A percentile compares a stretch with the other conserved stretches of the same genome.
Conservation (phyloP, 2,888 invertebrate species). For the Sisyra terminalis region DNA sequence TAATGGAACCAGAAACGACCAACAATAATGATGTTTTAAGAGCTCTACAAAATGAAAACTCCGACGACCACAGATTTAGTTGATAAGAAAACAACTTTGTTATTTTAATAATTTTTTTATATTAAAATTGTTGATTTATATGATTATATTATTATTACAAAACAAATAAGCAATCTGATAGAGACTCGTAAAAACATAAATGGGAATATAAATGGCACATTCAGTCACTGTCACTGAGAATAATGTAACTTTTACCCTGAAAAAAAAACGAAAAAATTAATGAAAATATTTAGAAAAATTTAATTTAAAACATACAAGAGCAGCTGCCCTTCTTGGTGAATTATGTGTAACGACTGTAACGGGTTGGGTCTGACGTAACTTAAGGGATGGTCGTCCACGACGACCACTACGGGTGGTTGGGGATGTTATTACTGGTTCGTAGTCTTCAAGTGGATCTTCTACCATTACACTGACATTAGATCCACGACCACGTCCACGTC, state of each 20-base stretch:
- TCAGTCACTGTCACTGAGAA: conserved; percentile 3
- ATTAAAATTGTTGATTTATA: no score
- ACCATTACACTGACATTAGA: conserved; percentile 12
- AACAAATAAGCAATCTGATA: not conserved
- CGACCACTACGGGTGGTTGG: conserved; percentile 9
- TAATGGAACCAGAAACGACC: conserved; percentile 15
- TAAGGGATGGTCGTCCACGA: conserved; percentile 15
- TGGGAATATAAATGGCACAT: not conserved
- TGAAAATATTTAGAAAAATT: no score
- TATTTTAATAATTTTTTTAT: not conserved
- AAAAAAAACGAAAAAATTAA: not conserved
- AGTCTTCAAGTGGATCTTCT: conserved; percentile 6
- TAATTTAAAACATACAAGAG: not conserved
- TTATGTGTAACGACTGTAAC: not conserved
- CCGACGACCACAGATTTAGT: not conserved
- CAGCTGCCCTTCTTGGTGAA: not conserved
- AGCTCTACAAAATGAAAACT: not conserved
- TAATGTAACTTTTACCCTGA: conserved; percentile 3
- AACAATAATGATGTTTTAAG: not conserved
- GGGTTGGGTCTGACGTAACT: not conserved
- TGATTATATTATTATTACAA: not conserved
- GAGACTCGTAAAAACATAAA: not conserved
- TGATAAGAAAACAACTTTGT: not conserved
- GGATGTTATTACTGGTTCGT: conserved; percentile 15
- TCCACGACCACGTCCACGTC: conserved; percentile 16